Conservation (phyloP, 2,797 vertebrate genomes). For the Falco berigora region DNA sequence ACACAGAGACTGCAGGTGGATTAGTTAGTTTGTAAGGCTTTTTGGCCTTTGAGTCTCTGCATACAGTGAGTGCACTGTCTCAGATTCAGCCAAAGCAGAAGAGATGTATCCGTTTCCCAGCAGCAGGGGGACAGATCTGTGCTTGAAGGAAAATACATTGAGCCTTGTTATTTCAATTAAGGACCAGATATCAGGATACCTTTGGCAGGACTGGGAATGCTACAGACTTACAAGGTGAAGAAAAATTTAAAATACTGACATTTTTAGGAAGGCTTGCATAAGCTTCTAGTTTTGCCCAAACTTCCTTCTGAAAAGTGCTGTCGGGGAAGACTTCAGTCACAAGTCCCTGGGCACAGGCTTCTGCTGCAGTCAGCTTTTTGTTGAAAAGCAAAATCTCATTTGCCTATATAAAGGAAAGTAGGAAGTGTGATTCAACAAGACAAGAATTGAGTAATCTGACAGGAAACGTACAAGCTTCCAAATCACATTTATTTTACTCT, state of each 20-base stretch:
- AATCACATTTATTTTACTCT: not conserved
- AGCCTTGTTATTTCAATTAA: not conserved
- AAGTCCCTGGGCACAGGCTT: constrained; percentile 83
- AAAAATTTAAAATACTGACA: constrained; percentile 66
- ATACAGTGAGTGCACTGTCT: not conserved
- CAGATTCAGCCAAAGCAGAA: not conserved
- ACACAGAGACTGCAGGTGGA: not conserved
- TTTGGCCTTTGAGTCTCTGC: not conserved
- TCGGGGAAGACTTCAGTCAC: constrained; percentile 86
- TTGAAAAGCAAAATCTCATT: constrained; percentile 88
- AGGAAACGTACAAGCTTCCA: not conserved
- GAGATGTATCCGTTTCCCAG: not conserved
- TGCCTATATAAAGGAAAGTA: constrained; percentile 73
- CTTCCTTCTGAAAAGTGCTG: constrained; percentile 84
- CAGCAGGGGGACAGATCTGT: not conserved
- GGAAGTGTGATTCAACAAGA: not conserved
- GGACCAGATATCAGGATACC: not conserved
- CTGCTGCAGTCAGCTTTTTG: constrained; percentile 83
- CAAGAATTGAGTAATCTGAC: not conserved
- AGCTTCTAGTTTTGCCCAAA: constrained; percentile 74
- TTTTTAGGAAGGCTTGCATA: constrained; percentile 82
- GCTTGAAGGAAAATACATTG: not conserved
- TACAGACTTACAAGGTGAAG: not conserved
- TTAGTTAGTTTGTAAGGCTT: not conserved
- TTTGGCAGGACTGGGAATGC: not conserved